Evolutionary conservation across 2,113 vertebrate genomes (phyloP), one percentile per base, ranked within the genome.

Genomic region (Myrmecophaga tridactyla): DNA sequence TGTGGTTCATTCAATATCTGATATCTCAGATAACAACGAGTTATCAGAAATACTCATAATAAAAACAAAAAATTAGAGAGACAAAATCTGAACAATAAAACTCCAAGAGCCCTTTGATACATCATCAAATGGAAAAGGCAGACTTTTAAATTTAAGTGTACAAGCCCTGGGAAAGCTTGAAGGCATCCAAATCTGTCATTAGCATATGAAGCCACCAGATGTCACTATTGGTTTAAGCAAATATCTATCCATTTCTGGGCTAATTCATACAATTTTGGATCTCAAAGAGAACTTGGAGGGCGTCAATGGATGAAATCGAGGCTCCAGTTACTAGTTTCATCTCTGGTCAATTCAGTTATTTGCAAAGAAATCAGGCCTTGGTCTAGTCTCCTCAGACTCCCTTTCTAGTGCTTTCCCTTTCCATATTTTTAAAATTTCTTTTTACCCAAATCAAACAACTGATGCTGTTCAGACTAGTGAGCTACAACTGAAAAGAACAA

Each of bases 171-270:
- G 29, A 46, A 92, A 77, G 31, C 53, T 13, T 21, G 10, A 43
- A 82, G 62, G 29, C 13, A 1, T 12, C 34, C 46, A 27, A 92
- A 92, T 18, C 60, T 6, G 95, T 96, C 63, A 86, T 96, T 97
- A 86, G 56, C 58, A 69, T 78, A 83, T 75, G 0, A 1, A 96
- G 89, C 98, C 98, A 27, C 97, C 97, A 98, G 98, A 96, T 98
- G 98, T 97, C 98, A 98, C 97, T 95, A 95, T 98, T 98, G 98
- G 89, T 97, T 98, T 98, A 96, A 27, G 70, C 87, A 98, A 97
- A 93, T 88, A 80, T 48, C 41, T 67, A 41, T 48, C 36, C 4
- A 0, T 12, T 62, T 92, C 0, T 0, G 58, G 17, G 51, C 92
- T 13, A 93, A 86, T 63, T 82, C 34, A 29, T 7, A 25, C 0